These are phyloP conservation scores for Oryctolagus cuniculus DNA, from an alignment of 2,113 vertebrate genomes.

Conservation along the genomic window DNA sequence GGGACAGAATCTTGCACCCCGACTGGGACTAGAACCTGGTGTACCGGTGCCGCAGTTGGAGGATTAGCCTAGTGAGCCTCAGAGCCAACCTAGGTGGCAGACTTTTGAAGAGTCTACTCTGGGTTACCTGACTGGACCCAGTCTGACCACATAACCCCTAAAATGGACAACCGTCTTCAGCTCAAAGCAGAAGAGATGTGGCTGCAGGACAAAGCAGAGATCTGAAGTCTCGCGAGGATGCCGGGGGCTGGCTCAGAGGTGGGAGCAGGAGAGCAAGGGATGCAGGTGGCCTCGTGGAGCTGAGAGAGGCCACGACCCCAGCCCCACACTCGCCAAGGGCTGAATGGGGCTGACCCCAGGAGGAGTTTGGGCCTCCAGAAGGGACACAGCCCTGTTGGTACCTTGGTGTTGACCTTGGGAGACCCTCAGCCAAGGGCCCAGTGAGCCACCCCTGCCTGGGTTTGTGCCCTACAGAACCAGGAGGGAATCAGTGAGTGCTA, in stretches of 20 bases:
- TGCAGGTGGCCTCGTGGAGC: background rate
- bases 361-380: background rate
- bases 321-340: background rate
- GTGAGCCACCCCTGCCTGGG: background rate
- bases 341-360: background rate
- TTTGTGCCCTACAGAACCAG: background rate
- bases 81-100: background rate
- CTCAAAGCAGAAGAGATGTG: background rate
- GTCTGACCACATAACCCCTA: background rate
- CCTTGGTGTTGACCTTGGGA: background rate
- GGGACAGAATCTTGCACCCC: no score
- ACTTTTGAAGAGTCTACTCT: background rate
- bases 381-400: background rate
- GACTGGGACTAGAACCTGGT: no score
- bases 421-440: background rate
- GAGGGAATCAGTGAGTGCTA: background rate
- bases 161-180: background rate
- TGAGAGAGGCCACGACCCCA: background rate
- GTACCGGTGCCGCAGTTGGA: no score
- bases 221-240: background rate
- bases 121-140: background rate
- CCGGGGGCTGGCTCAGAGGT: background rate
- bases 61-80: no score
- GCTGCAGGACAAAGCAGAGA: background rate
- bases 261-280: rapidly evolving